These are phyloP conservation scores for Microchirus variegatus DNA, from an alignment of 2,797 vertebrate species.

Conservation along the genomic window DNA sequence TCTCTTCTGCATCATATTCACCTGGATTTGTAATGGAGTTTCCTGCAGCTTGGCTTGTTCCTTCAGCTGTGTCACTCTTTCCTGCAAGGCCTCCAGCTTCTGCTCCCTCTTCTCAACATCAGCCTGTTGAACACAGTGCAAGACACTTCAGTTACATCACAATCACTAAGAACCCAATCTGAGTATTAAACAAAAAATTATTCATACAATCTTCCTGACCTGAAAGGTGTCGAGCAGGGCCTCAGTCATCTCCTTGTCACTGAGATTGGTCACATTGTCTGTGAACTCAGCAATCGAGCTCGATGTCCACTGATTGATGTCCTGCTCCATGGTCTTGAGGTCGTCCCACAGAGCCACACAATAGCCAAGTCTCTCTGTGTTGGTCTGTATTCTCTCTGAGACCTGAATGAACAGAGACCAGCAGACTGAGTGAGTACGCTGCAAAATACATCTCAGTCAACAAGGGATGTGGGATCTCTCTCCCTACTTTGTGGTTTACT, in stretches of 20 bases:
- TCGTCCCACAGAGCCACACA: slow-evolving; percentile 89
- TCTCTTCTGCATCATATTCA: slow-evolving; percentile 55
- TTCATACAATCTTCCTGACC: slow-evolving; percentile 75
- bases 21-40: slow-evolving; percentile 91
- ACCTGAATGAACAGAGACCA: slow-evolving; percentile 73
- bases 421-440: slow-evolving; percentile 5
- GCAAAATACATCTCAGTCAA: slow-evolving; percentile 49
- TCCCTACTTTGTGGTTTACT: slow-evolving; percentile 37
- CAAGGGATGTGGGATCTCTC: slow-evolving; percentile 19
- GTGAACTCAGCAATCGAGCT: slow-evolving; percentile 84
- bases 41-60: slow-evolving; percentile 85
- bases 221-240: slow-evolving; percentile 85
- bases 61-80: slow-evolving; percentile 88
- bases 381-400: slow-evolving; percentile 89
- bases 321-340: slow-evolving; percentile 84
- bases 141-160: slow-evolving; percentile 28
- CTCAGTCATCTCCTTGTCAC: slow-evolving; percentile 82
- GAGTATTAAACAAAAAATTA: slow-evolving; percentile 7
- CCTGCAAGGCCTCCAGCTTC: slow-evolving; percentile 85
- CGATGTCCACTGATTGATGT: slow-evolving; percentile 88
- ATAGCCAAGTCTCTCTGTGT: slow-evolving; percentile 82
- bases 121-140: slow-evolving; percentile 73
- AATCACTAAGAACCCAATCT: background rate
- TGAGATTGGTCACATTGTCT: slow-evolving; percentile 83
- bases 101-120: slow-evolving; percentile 87